Conservation (phyloP, 2,888 invertebrate species). For the Drosophila atripex region DNA sequence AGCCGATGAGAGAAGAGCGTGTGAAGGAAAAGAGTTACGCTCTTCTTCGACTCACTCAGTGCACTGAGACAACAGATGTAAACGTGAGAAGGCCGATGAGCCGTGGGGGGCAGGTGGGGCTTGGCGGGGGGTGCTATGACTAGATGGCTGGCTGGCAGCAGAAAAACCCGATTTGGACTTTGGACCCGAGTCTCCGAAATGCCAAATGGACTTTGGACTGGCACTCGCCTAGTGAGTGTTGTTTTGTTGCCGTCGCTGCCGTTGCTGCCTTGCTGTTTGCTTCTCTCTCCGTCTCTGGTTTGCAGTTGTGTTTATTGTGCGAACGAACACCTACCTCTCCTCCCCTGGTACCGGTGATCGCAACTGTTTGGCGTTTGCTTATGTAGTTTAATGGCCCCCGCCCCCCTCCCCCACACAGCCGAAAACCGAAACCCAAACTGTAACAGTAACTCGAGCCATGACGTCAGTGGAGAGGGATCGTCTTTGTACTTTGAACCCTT, state of each 20-base stretch:
- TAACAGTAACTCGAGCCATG: conserved; percentile 45
- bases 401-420: too few species aligned
- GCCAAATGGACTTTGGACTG: conserved; percentile 73
- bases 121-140: conserved; percentile 47
- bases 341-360: conserved; percentile 18
- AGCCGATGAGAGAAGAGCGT: conserved; percentile 16
- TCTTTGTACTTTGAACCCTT: conserved; percentile 48
- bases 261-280: conserved; percentile 4
- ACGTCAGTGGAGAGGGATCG: conserved; percentile 38
- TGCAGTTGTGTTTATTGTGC: conserved; percentile 24
- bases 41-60: conserved; percentile 38
- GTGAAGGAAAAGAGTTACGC: conserved; percentile 25
- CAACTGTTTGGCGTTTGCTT: conserved; percentile 39
- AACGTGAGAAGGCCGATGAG: conserved; percentile 30
- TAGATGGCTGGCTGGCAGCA: conserved; percentile 53
- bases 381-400: conserved; percentile 31
- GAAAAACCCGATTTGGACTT: conserved; percentile 78
- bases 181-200: conserved; percentile 69
- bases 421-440: conserved; percentile 61
- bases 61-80: conserved; percentile 50
- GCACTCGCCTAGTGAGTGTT: conserved; percentile 71
- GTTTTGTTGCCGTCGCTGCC: conserved; percentile 19
- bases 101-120: conserved; percentile 18
- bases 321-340: neutral
- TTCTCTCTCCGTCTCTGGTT: conserved; percentile 14